These are phyloP conservation scores for Octopus bimaculoides DNA, from an alignment of 1,140 invertebrate genomes.

Conservation along the genomic window DNA sequence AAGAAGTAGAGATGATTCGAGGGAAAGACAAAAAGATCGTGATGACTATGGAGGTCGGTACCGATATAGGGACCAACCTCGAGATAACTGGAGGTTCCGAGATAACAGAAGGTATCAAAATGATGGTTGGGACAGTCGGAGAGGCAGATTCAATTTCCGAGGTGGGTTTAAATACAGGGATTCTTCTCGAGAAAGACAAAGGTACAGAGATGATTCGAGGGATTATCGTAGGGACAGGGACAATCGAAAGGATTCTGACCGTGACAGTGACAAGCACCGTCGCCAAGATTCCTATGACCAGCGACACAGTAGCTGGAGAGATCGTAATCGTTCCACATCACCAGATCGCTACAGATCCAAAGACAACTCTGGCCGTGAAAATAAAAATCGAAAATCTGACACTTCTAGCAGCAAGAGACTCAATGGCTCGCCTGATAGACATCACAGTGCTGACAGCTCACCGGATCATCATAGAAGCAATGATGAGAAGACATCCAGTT, in stretches of 20 bases:
- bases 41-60: background rate
- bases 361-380: conserved; percentile 7
- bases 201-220: conserved; percentile 15
- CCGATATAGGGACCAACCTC: background rate
- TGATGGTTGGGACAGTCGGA: background rate
- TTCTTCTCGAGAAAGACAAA: conserved; percentile 17
- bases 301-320: background rate
- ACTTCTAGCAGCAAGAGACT: background rate
- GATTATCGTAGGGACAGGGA: conserved; percentile 17
- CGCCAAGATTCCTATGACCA: background rate
- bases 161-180: background rate
- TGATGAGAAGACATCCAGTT: background rate
- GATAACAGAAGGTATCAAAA: background rate
- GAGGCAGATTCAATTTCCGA: no score
- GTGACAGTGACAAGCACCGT: conserved; percentile 15
- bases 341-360: background rate
- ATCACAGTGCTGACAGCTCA: background rate
- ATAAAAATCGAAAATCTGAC: conserved; percentile 14
- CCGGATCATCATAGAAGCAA: background rate
- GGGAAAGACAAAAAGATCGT: conserved; percentile 10
- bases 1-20: conserved; percentile 13
- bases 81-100: background rate
- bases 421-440: background rate
- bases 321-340: no score
- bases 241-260: conserved; percentile 12